Evolutionary conservation across 2,888 invertebrate species (phyloP), one percentile per base, ranked within the genome.

Genomic region (Lissonota sp.): DNA sequence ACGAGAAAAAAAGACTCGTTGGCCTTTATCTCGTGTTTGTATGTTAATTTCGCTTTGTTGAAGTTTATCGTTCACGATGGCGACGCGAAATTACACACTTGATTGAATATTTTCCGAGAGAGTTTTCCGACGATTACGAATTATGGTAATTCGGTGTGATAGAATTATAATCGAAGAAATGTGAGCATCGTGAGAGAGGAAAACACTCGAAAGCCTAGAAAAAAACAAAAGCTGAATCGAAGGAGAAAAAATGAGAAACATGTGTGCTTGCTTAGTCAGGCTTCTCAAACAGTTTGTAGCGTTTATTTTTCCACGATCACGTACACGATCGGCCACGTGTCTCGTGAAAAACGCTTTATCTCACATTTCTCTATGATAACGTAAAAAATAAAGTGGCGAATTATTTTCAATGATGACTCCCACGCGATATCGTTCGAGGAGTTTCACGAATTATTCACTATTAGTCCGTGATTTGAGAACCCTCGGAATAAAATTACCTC

Each of bases 381-480:
- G 26, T 26, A 26, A 26, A 26, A 26, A 26, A 26, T 26, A 3
- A 26, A 26, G 26, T 26, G 26, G 26, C 26, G 26, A 26, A 26
- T 26, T 26, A 26, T 26, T 26, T 26, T 26, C 3, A 26, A n/a
- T n/a, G n/a, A n/a, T n/a, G n/a, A 26, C 26, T 26, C 26, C 26
- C 26, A 26, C 1, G 3, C 26, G 26, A 26, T 26, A 26, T 26
- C n/a, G 12, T 39, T 16, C 46, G 40, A 40, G 49, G 14, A 53
- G 49, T n/a, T 55, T 44, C 2, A 14, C 10, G 26, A 49, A 37
- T 8, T 55, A 5, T n/a, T 16, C 10, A 46, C 6, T 42, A 14
- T 42, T 57, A 37, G 40, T 60, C 14, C 71, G 60, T 14, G 16
- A 51, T n/a, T 72, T 72, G 62, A 72, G 62, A 62, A 62, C 51